Evolutionary conservation across 2,797 vertebrate species (phyloP), one percentile per base, ranked within the genome.

Genomic region (Miichthys miiuy): DNA sequence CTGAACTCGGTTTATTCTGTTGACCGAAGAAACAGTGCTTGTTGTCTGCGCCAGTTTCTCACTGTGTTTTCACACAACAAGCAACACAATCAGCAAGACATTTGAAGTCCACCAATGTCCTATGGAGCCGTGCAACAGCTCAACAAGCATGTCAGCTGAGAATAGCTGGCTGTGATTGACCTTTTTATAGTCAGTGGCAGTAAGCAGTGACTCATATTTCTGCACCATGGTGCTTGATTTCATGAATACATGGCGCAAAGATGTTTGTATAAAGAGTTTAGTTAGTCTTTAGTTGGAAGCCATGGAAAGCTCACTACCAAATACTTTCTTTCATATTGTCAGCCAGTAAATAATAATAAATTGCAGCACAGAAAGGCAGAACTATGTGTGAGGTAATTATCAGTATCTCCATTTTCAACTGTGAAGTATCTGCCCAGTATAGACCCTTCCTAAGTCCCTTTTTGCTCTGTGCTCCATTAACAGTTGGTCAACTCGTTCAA

Each of bases 41-140:
- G 8, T 21, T 30, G 38, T 51, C 8, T 10, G 25, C 58, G 12
- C 10, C 42, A 38, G n/a, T 42, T 50, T 42, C 63, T 52, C 60
- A 10, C 38, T 34, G 30, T 56, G 72, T 27, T 44, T 80, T 75
- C 52, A 47, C 54, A 54, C 57, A 47, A 47, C 21, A 46, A 67
- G 41, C 38, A 57, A 55, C 68, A 56, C 75, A 38, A 68, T 63
- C 80, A 82, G 46, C 46, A 16, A n/a, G 68, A 6, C 55, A 9
- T 50, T 68, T 68, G 11, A 70, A 41, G 38, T 70, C 65, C 27
- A 62, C 51, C 64, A 23, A 3, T 48, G 70, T 72, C 52, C 60
- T 58, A 8, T 6, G 34, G 65, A 75, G 72, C 48, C 3, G 64
- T 13, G 51, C 52, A 47, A 52, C 52, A 66, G 23, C 46, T 46